These are phyloP conservation scores for Pogonomyrmex californicus DNA, from an alignment of 1,140 invertebrate species.

Conservation along the genomic window DNA sequence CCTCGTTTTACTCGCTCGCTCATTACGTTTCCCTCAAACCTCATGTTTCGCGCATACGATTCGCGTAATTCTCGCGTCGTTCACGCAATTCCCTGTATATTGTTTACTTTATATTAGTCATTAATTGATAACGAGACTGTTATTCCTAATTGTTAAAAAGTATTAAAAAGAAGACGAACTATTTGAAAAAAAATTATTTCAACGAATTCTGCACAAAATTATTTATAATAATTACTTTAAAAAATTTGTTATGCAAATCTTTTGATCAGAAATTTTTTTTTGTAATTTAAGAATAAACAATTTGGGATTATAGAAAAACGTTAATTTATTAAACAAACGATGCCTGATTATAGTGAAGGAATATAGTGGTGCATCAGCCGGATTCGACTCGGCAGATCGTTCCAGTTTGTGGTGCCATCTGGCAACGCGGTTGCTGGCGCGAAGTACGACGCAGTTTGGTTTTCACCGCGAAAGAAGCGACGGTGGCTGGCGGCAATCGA, in stretches of 20 bases:
- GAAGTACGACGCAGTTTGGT: slow-evolving; percentile 66
- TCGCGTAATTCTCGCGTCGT: slow-evolving; percentile 24
- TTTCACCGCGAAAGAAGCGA: slow-evolving; percentile 80
- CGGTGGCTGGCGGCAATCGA: slow-evolving; percentile 40
- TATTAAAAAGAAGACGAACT: background rate
- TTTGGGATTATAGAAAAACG: background rate
- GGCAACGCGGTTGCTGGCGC: slow-evolving; percentile 65
- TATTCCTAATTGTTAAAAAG: background rate
- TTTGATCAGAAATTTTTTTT: background rate
- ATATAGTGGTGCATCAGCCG: background rate
- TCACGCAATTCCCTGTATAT: slow-evolving; percentile 40
- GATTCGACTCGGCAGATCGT: slow-evolving; percentile 28
- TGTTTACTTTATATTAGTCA: slow-evolving; percentile 33
- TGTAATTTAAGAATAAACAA: background rate
- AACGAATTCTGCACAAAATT: too few species aligned
- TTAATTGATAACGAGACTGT: slow-evolving; percentile 16
- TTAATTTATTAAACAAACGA: background rate
- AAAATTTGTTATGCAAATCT: background rate
- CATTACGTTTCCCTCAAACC: slow-evolving; percentile 47
- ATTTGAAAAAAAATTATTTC: background rate
- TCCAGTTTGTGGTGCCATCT: slow-evolving; percentile 81
- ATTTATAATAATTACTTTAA: background rate
- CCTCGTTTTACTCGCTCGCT: slow-evolving; percentile 58
- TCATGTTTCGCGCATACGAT: slow-evolving; percentile 29
- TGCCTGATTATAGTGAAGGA: background rate